Evolutionary conservation across 1,140 invertebrate genomes (phyloP), one percentile per base, ranked within the genome.

Genomic region (Amyelois transitella): DNA sequence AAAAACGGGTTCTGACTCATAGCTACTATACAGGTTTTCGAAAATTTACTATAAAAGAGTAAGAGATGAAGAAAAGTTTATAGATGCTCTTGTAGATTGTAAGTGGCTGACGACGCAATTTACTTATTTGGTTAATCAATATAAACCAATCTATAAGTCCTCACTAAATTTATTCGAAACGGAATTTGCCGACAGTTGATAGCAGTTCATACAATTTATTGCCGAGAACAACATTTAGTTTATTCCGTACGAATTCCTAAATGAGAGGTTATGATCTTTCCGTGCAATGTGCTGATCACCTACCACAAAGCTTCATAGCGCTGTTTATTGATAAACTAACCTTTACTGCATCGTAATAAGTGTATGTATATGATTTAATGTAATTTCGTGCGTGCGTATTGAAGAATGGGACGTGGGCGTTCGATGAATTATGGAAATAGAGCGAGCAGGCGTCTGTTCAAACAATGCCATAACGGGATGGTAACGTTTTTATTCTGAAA

Each of bases 401-500:
- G 69, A 81, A 77, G 77, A 83, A 83, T 80, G 77, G 75, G 65
- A 61, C 69, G 81, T 86, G 77, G 78, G 82, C 69, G 80, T 75
- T 60, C 64, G 58, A 75, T 79, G 80, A 83, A 74, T 81, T 81
- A 86, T 86, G 80, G 78, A 86, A 79, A 83, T 79, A 75, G 82
- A 81, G 74, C 77, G 67, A 72, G 72, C 76, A 68, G 66, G 69
- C 52, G 72, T 64, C 55, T 73, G 68, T 74, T 72, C 78, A 82
- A 81, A 85, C 81, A 85, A 85, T 82, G 64, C 75, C 66, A 71
- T 83, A 81, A 81, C 80, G 78, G 78, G 71, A 81, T 67, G 64
- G 51, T 54, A 58, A 18, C 50, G 64, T 66, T 77, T 77, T 81
- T 74, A 74, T 77, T 62, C 62, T 68, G 66, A 50, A 45, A 28